phyloP scores from a whole-genome alignment of 1,140 invertebrate species.

The Drosophila azteca region DNA sequence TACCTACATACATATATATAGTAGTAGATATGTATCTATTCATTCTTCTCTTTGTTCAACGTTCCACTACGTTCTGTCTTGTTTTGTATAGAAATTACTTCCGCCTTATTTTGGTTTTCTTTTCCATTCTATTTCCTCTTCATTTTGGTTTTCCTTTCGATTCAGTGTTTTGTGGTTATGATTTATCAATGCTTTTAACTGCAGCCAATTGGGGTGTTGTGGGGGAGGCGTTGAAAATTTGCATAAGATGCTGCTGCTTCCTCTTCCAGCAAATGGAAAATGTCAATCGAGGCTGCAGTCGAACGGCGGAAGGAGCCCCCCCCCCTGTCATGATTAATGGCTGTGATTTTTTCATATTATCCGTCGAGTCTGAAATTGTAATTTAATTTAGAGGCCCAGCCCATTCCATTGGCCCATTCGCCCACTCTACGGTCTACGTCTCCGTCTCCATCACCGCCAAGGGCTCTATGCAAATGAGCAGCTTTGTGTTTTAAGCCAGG shows the following conservation, averaged over 20 bases:
- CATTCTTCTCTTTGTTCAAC: no score
- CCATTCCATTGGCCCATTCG: no score
- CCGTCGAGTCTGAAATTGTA: conserved; percentile 65
- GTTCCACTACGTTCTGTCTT: background rate
- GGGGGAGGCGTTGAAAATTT: conserved; percentile 40
- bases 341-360: conserved; percentile 71
- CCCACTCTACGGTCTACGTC: conserved; percentile 11
- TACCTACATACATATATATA: no score
- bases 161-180: conserved; percentile 60
- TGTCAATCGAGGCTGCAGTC: conserved; percentile 68
- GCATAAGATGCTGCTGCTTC: conserved; percentile 54
- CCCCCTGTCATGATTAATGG: conserved; percentile 66
- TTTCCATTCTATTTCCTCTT: no score
- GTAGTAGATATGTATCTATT: no score
- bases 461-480: conserved; percentile 70
- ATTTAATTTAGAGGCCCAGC: conserved; percentile 73
- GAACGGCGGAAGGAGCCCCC: conserved; percentile 8
- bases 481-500: conserved; percentile 54
- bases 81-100: background rate
- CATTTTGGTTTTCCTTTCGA: conserved; percentile 9
- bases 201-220: conserved; percentile 53
- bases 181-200: conserved; percentile 81
- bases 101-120: no score
- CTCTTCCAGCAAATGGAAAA: conserved; percentile 63
- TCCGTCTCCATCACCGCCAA: conserved; percentile 28